Base-by-base conservation (phyloP, 2,888 invertebrate species). In the Leucoma salicis region DNA sequence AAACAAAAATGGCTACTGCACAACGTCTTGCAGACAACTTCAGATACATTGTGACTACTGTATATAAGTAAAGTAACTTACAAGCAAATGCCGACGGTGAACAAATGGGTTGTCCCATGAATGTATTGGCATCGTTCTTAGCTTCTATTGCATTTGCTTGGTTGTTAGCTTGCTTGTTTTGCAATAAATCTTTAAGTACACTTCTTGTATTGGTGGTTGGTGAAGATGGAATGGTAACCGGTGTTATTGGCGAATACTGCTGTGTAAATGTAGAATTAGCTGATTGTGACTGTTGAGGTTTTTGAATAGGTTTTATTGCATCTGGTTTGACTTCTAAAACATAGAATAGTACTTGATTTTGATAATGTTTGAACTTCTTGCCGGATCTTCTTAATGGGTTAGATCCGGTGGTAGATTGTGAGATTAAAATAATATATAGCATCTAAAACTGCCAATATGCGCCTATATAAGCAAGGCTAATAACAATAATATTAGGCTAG, bases 61-160 rank as follows among this genome's bases (percentile, higher is more conserved):
- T n/a, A 21, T 3, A 21, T 21, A 21, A 21, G 8, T 21, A 2
- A 21, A 21, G 2, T 21, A 21, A 75, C 78, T 68, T 66, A 86
- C 85, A 71, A 21, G 60, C 55, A 53, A 82, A 78, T 1, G 75
- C 65, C 14, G 74, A 65, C 1, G 88, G 88, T 2, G 84, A 77
- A 55, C 89, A 88, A 50, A 89, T 85, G 38, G 74, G 78, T 49
- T 85, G 87, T 41, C 85, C 87, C 82, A 87, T 81, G 35, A 88
- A 89, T 0, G 68, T 70, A 42, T 77, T 85, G 0, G 57, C 56
- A 16, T 74, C 73, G 27, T 60, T 78, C 39, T 57, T 71, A 53
- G 33, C 47, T 38, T 39, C 62, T 52, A 2, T 13, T 0, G 31
- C 15, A 35, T 57, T 72, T 49, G 33, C 48, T 34, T 39, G 60